Percentiles rank a stretch among this genome's conserved stretches.
Conservation (phyloP, 2,888 invertebrate genomes). For the Cataglyphis altisquamis region DNA sequence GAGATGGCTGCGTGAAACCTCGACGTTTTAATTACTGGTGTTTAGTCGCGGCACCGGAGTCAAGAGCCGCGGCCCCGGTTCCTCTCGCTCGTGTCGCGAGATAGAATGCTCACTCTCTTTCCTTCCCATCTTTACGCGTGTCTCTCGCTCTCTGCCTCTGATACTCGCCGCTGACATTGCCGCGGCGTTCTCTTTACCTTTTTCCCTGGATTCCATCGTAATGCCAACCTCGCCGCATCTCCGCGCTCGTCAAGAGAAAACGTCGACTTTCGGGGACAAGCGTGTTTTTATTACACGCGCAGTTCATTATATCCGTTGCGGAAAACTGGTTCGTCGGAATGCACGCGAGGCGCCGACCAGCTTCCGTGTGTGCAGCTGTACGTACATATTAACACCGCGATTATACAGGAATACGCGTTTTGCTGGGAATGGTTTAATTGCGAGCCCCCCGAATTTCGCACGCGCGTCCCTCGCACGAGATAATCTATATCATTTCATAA, state of each 20-base stretch:
- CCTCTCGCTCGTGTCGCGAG: slow-evolving; percentile 16
- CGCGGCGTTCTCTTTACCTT: slow-evolving; percentile 14
- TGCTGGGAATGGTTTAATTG: slow-evolving; percentile 31
- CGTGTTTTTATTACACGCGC: slow-evolving; percentile 43
- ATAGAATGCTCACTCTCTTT: neutral
- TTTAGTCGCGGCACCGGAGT: slow-evolving; percentile 64
- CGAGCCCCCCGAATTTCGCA: slow-evolving; percentile 33
- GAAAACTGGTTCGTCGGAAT: slow-evolving; percentile 36
- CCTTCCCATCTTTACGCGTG: too few relatives aligned
- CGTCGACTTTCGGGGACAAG: slow-evolving; percentile 38
- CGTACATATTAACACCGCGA: slow-evolving; percentile 12
- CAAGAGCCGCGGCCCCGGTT: slow-evolving; percentile 46
- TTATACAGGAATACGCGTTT: slow-evolving; percentile 15
- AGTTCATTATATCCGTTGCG: slow-evolving; percentile 40
- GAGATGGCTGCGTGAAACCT: slow-evolving; percentile 66
- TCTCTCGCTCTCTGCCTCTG: neutral
- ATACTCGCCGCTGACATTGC: neutral
- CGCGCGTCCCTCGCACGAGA: neutral
- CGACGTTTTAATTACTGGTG: slow-evolving; percentile 77
- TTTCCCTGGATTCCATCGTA: slow-evolving; percentile 29
- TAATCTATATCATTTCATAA: slow-evolving; percentile 23
- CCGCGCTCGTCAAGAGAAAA: neutral
- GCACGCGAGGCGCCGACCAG: neutral
- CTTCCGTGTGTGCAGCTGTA: neutral
- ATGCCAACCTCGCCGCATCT: slow-evolving; percentile 25